Conservation (phyloP, 2,113 vertebrate genomes). For the Plectropomus leopardus region DNA sequence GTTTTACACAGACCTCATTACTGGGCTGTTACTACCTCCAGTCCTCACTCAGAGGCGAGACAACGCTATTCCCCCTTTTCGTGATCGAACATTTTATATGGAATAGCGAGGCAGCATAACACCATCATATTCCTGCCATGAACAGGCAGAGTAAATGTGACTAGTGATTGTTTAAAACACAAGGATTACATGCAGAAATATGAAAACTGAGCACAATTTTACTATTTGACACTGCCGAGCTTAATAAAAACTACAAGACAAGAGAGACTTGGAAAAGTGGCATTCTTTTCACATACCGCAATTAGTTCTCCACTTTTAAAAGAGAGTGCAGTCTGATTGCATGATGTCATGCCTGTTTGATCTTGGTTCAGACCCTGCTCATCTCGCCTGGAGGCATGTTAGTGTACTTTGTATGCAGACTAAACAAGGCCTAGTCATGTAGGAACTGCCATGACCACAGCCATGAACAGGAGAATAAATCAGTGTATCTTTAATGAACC, state of each 20-base stretch:
- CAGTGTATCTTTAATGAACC: slow-evolving; percentile 70
- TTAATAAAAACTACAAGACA: not conserved
- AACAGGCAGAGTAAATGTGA: no score
- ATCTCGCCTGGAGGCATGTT: slow-evolving; percentile 61
- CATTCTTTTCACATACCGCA: slow-evolving; percentile 21
- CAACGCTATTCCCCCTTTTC: no score
- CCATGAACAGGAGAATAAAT: slow-evolving; percentile 67
- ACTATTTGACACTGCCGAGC: not conserved
- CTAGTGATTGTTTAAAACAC: not conserved
- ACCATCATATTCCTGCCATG: no score
- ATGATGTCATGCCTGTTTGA: slow-evolving; percentile 65
- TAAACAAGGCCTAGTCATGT: slow-evolving; percentile 63
- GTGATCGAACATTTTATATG: no score
- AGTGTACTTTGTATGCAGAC: slow-evolving; percentile 48
- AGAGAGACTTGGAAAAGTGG: slow-evolving; percentile 27
- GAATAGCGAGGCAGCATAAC: no score
- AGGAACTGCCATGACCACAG: slow-evolving; percentile 46
- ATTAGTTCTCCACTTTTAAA: slow-evolving; percentile 21
- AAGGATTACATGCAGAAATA: not conserved
- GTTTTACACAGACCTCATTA: no score
- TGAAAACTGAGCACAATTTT: not conserved
- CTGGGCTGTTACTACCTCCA: no score
- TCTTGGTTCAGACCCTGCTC: slow-evolving; percentile 49
- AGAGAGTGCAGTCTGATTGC: slow-evolving; percentile 45
- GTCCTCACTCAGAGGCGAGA: no score